Conservation (phyloP, 2,888 invertebrate genomes). For the Ceraclea dissimilis region DNA sequence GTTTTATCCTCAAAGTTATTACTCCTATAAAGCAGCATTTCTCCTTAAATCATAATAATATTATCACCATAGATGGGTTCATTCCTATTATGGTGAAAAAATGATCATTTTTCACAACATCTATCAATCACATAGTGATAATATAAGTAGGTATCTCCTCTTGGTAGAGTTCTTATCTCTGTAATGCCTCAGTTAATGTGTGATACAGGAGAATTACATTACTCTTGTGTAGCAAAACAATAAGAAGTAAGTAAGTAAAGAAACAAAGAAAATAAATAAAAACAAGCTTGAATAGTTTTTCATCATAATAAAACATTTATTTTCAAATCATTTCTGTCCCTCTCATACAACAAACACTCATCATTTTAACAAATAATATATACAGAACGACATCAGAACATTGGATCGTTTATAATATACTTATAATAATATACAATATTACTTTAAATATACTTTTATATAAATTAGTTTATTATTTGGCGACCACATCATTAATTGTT, state of each 20-base stretch:
- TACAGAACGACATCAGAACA: conserved; percentile 26
- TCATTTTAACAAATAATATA: conserved; percentile 24
- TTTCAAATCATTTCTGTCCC: conserved; percentile 22
- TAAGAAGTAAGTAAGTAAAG: not conserved
- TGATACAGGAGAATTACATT: not conserved
- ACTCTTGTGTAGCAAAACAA: not conserved
- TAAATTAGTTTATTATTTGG: conserved; percentile 27
- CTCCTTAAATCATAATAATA: not conserved
- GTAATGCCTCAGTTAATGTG: not conserved
- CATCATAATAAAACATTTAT: conserved; percentile 27
- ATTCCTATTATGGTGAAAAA: not conserved
- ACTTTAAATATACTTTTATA: conserved; percentile 25
- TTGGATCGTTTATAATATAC: conserved; percentile 22
- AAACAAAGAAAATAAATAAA: conserved; percentile 20
- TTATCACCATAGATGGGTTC: not conserved
- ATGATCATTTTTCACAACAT: conserved; percentile 20
- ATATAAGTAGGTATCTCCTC: not conserved
- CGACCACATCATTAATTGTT: conserved; percentile 24
- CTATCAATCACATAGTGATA: conserved; percentile 17
- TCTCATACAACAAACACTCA: conserved; percentile 23
- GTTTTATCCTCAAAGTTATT: not conserved
- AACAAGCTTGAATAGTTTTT: conserved; percentile 22
- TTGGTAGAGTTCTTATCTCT: not conserved
- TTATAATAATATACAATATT: not conserved
- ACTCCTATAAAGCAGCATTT: not conserved